Base-by-base conservation (phyloP, 2,888 invertebrate genomes). In the Drosophila subquinaria region DNA sequence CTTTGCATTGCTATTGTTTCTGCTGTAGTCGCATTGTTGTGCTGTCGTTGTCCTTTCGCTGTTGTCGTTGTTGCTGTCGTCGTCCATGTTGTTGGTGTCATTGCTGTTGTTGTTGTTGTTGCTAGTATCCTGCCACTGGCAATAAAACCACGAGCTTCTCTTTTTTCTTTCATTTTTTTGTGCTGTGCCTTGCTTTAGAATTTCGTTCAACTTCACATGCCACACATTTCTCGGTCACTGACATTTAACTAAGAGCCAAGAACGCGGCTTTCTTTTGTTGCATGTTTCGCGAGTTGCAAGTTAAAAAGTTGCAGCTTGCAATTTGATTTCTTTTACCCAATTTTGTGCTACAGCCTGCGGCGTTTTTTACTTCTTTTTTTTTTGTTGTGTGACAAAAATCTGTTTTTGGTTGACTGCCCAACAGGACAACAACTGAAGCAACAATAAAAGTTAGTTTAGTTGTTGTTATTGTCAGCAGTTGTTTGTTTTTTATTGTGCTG, bases 141-240 rank as follows among this genome's bases (percentile, higher is more conserved):
- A 81, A 86, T 86, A 86, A 86, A 83, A 81, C 79, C 76, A 69
- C 76, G 73, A 63, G 38, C 60, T 48, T 8, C 57, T 59, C 13
- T 15, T 38, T 42, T 53, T 17, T 17, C 17, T 17, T 48, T 4
- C 57, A 48, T 13, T 15, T 38, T 53, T 23, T 43, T 40, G 13
- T 42, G 48, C n/a, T 11, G 11, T 13, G 33, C 45, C n/a, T 47
- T 73, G 73, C 70, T 69, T 81, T 79, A 64, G 79, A 79, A 74
- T 75, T 77, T 79, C 1, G 27, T 79, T 74, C 72, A 69, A 74
- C 73, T 81, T 81, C 73, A 68, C 71, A 74, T 76, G 73, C 73
- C 75, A 69, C 69, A 77, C 86, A 85, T 83, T 85, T 82, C 79
- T 88, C 86, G 88, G 86, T 88, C 86, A 88, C 66, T 86, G 86